Conservation (phyloP, 2,113 vertebrate genomes). For the Aptenodytes forsteri region DNA sequence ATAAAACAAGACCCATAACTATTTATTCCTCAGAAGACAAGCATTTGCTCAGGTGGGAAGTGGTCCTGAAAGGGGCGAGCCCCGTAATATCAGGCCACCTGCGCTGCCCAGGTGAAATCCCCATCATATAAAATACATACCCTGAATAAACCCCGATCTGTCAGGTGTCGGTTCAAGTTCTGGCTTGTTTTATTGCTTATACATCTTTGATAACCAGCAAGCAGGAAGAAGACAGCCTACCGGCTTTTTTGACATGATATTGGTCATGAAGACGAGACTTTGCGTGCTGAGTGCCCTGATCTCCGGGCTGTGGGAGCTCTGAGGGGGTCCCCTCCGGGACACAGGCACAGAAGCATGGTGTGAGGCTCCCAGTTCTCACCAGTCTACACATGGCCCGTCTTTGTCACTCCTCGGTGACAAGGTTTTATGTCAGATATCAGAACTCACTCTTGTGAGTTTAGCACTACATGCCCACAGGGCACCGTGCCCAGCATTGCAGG, state of each 20-base stretch:
- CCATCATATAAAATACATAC: fast-evolving
- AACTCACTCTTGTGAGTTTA: fast-evolving
- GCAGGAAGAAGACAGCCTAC: not conserved
- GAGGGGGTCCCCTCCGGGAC: not conserved
- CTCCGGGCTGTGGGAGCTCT: not conserved
- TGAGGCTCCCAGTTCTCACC: not conserved
- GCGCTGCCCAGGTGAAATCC: not conserved
- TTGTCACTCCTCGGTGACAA: not conserved
- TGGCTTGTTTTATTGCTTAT: not conserved
- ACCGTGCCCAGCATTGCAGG: not conserved
- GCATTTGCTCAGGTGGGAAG: not conserved
- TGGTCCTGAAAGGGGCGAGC: not conserved
- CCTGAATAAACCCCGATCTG: fast-evolving
- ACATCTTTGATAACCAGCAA: not conserved
- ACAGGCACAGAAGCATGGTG: fast-evolving
- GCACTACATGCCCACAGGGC: not conserved
- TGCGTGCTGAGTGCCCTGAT: fast-evolving
- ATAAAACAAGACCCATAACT: not conserved
- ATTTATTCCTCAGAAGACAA: not conserved
- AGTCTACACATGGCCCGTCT: fast-evolving
- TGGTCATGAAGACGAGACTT: not conserved
- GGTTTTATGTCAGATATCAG: not conserved
- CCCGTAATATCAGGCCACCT: fast-evolving
- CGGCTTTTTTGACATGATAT: fast-evolving
- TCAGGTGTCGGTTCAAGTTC: not conserved